These are phyloP conservation scores for Tromatobia lineatoria DNA, from an alignment of 2,888 invertebrate species.

Conservation along the genomic window DNA sequence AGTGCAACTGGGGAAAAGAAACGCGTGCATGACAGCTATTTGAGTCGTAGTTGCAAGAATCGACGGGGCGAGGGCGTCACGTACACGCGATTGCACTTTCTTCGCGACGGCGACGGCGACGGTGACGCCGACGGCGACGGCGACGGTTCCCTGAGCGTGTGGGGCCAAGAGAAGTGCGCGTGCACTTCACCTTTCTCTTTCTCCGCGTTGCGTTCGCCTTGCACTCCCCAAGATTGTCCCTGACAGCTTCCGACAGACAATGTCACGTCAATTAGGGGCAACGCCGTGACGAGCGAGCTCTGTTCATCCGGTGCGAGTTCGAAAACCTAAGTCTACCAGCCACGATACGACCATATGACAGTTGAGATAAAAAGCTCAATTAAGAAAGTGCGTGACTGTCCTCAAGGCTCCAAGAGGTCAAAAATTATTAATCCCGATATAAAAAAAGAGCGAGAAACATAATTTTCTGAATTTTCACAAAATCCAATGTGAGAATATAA, in stretches of 20 bases:
- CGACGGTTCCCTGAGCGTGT: background rate
- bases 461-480: no score
- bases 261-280: slow-evolving; percentile 65
- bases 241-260: slow-evolving; percentile 75
- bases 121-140: no score
- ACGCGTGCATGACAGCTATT: slow-evolving; percentile 23
- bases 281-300: slow-evolving; percentile 42
- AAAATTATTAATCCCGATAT: background rate
- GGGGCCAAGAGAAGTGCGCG: slow-evolving; percentile 64
- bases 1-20: slow-evolving; percentile 60
- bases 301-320: slow-evolving; percentile 26
- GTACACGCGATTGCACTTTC: slow-evolving; percentile 81
- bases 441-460: background rate
- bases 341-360: slow-evolving; percentile 19
- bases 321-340: slow-evolving; percentile 5
- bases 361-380: slow-evolving; percentile 30
- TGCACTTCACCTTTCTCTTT: slow-evolving; percentile 84
- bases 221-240: slow-evolving; percentile 65
- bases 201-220: slow-evolving; percentile 67
- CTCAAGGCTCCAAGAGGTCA: background rate
- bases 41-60: slow-evolving; percentile 43
- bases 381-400: slow-evolving; percentile 45
- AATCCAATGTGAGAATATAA: no score
- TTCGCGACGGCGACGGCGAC: slow-evolving; percentile 71
- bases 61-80: slow-evolving; percentile 69